These are phyloP conservation scores for Knipowitschia caucasica DNA, from an alignment of 2,797 vertebrate genomes.

Conservation along the genomic window DNA sequence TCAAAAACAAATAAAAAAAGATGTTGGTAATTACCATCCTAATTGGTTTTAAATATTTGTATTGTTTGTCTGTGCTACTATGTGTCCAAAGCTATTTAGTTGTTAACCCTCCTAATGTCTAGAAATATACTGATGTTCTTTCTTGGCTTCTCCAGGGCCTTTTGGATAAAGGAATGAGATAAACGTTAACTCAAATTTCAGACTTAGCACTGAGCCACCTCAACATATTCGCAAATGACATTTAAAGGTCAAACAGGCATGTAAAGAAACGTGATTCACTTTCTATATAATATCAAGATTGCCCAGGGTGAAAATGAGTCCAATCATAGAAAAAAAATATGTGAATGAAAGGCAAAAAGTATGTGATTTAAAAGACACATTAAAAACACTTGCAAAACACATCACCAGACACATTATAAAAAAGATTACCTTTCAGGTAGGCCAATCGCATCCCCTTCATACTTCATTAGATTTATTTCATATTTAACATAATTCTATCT, in stretches of 20 bases:
- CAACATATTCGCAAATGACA: constrained; percentile 63
- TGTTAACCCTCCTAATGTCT: constrained; percentile 24
- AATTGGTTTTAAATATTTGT: too few relatives aligned
- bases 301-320: constrained; percentile 20
- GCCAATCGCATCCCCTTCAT: too few relatives aligned
- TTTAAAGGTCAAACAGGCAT: constrained; percentile 70
- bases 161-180: constrained; percentile 47
- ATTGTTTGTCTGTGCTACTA: too few relatives aligned
- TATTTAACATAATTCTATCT: too few relatives aligned
- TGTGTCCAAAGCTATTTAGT: constrained; percentile 33
- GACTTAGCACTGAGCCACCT: constrained; percentile 46
- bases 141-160: constrained; percentile 32
- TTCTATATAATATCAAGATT: constrained; percentile 36
- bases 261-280: constrained; percentile 35
- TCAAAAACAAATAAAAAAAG: too few relatives aligned
- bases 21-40: too few relatives aligned
- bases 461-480: too few relatives aligned
- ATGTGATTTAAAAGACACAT: constrained; percentile 23
- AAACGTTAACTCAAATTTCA: constrained; percentile 63
- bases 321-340: constrained; percentile 33
- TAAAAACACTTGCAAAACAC: neutral
- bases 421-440: neutral
- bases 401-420: too few relatives aligned
- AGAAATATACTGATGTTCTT: constrained; percentile 15
- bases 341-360: constrained; percentile 12